Evolutionary conservation across 2,113 vertebrate genomes (phyloP).

Genomic region (Cebus imitator): DNA sequence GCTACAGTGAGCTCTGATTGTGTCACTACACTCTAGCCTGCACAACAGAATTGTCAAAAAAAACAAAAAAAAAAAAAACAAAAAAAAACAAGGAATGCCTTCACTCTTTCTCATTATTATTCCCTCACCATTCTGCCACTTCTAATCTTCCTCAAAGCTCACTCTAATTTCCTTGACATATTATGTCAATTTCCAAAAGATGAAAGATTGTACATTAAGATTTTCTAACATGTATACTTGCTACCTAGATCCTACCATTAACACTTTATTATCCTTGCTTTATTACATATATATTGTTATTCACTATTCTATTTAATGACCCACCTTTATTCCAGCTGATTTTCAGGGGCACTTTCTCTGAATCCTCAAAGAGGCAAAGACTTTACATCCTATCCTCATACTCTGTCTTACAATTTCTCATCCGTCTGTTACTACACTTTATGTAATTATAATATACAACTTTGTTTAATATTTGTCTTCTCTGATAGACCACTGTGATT

Average conservation of each 20-base stretch:
- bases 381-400: background rate
- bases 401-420: background rate
- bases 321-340: background rate
- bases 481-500: background rate
- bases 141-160: background rate
- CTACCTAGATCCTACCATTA: background rate
- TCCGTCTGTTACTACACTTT: background rate
- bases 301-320: background rate
- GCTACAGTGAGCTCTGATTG: too few species aligned
- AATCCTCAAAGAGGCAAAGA: background rate
- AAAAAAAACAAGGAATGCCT: too few species aligned
- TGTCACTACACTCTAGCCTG: too few species aligned
- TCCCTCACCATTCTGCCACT: background rate
- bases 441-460: background rate
- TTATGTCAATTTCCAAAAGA: background rate
- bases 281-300: background rate
- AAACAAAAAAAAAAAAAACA: too few species aligned
- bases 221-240: background rate
- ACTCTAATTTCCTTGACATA: background rate
- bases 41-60: too few species aligned
- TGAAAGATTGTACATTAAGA: background rate
- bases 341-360: background rate
- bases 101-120: background rate
- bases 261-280: background rate
- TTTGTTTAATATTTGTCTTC: background rate